phyloP scores from a whole-genome alignment of 2,888 invertebrate genomes.

The Agrotis puta region DNA sequence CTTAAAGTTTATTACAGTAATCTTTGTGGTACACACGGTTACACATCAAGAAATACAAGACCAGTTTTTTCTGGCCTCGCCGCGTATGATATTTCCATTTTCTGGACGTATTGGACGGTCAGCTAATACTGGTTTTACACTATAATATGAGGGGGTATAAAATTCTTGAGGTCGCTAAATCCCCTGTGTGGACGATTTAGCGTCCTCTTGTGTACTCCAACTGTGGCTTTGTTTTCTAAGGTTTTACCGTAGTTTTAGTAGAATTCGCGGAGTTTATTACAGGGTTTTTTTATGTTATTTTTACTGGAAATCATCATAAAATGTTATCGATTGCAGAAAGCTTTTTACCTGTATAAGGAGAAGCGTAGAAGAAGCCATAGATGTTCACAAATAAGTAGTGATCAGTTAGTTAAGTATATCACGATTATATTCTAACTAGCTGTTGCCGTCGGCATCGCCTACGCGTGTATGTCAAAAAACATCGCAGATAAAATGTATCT shows the following conservation, averaged over 20 bases:
- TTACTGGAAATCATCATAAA: neutral
- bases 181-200: constrained; percentile 52
- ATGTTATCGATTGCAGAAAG: neutral
- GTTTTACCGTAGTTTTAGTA: constrained; percentile 19
- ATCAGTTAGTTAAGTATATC: no score
- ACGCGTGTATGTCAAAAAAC: no score
- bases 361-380: neutral
- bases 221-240: constrained; percentile 39
- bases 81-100: no score
- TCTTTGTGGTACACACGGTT: constrained; percentile 26
- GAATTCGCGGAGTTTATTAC: neutral
- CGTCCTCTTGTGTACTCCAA: constrained; percentile 55
- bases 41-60: no score
- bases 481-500: no score
- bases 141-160: constrained; percentile 60
- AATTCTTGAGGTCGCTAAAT: constrained; percentile 51
- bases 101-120: no score
- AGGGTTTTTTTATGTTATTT: neutral
- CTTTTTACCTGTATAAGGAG: neutral
- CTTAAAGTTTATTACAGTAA: constrained; percentile 65
- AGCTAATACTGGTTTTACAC: constrained; percentile 29
- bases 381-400: constrained; percentile 3
- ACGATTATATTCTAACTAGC: no score
- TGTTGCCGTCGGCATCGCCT: no score
- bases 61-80: no score